phyloP scores from a whole-genome alignment of 2,797 vertebrate species.

The Danio kyathit region DNA sequence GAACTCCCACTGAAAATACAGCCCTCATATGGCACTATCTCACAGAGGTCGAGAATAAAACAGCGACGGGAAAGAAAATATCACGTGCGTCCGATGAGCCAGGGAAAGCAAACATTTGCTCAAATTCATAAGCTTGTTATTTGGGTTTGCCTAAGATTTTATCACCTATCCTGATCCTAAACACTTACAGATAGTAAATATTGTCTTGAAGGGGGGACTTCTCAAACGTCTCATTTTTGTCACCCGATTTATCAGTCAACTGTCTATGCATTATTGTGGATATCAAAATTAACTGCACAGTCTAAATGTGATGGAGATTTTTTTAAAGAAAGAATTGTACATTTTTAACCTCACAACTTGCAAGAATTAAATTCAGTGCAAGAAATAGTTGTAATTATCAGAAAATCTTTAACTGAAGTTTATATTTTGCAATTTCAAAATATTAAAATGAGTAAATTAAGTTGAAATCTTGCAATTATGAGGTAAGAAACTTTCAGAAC shows the following conservation, averaged over 20 bases:
- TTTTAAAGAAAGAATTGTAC: too few relatives aligned
- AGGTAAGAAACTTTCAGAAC: too few relatives aligned
- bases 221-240: constrained; percentile 20
- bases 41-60: constrained; percentile 66
- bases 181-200: constrained; percentile 63
- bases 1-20: constrained; percentile 76
- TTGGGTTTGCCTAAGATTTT: constrained; percentile 77
- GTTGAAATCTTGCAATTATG: too few relatives aligned
- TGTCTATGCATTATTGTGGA: neutral
- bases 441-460: too few relatives aligned
- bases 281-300: too few relatives aligned
- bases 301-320: too few relatives aligned
- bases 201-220: constrained; percentile 21
- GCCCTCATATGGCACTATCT: constrained; percentile 69
- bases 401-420: too few relatives aligned
- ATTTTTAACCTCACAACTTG: neutral
- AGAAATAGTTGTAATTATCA: too few relatives aligned
- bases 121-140: constrained; percentile 71
- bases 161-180: constrained; percentile 76
- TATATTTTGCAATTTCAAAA: too few relatives aligned
- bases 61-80: constrained; percentile 70
- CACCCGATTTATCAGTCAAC: constrained; percentile 1
- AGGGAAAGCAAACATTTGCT: constrained; percentile 74
- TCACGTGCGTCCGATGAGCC: constrained; percentile 73
- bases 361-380: too few relatives aligned